Conservation (phyloP, 2,888 invertebrate genomes). For the Masnerella sp. region DNA sequence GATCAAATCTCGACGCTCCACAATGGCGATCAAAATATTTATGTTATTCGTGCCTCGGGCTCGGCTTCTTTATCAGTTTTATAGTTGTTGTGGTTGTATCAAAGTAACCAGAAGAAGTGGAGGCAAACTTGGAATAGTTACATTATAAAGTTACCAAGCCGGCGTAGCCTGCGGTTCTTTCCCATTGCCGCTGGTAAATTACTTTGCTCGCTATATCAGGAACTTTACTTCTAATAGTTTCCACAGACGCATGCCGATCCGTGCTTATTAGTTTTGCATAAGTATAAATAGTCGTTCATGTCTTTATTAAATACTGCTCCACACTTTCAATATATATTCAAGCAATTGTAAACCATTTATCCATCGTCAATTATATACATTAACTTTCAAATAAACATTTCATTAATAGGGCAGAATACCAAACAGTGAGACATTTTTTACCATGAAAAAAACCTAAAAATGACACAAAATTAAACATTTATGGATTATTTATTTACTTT, state of each 20-base stretch:
- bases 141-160: slow-evolving; percentile 25
- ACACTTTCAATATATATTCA: too few species aligned
- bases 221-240: slow-evolving; percentile 20
- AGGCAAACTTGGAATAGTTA: slow-evolving; percentile 27
- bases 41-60: background rate
- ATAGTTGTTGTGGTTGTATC: slow-evolving; percentile 24
- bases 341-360: too few species aligned
- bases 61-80: slow-evolving; percentile 9
- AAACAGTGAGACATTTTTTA: too few species aligned
- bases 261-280: background rate
- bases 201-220: slow-evolving; percentile 5
- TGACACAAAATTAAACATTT: too few species aligned
- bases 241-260: background rate
- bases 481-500: too few species aligned
- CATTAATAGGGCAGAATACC: too few species aligned
- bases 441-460: too few species aligned
- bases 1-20: background rate
- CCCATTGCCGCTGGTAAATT: slow-evolving; percentile 18
- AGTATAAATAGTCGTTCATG: slow-evolving; percentile 7
- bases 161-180: slow-evolving; percentile 30
- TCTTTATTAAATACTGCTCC: too few species aligned
- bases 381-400: too few species aligned
- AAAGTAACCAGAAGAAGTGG: slow-evolving; percentile 19
- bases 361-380: too few species aligned
- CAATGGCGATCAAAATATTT: slow-evolving; percentile 10